Evolutionary conservation across 2,888 invertebrate species (phyloP), one percentile per base, ranked within the genome.

Genomic region (Polyommatus iphigenia): DNA sequence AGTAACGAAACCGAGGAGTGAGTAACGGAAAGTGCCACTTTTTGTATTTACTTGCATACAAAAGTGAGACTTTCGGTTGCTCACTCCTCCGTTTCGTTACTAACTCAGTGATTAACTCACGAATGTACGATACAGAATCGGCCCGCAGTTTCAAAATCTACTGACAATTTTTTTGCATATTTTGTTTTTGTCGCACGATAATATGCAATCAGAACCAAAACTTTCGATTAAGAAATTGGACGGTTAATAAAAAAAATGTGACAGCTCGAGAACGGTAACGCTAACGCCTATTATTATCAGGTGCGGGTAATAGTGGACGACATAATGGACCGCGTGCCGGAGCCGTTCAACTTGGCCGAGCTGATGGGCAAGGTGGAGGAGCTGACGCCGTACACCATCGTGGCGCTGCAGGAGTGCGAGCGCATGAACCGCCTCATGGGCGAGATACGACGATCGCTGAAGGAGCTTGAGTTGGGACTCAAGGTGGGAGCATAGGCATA

Each of bases 341-440:
- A 98, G 80, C 96, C 97, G 78, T 99, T 99, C 89, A 97, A 97
- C 85, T 96, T 99, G 84, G 86, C 92, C 0, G 99, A 99, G 87
- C 95, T 99, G 85, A 96, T 97, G 96, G 96, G 95, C 1, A 97
- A 97, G 88, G 96, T 96, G 4, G 98, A 99, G 88, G 98, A 99
- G 84, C 95, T 97, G 80, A 98, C 98, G 3, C 99, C 99, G 0
- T 99, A 96, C 87, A 97, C 97, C 0, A 98, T 99, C 77, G 99
- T 99, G 0, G 97, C 97, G 0, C 95, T 98, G 83, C 98, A 99
- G 82, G 99, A 99, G 90, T 98, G 98, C 88, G 99, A 99, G 89
- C 95, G 99, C 71, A 99, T 99, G 98, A 99, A 99, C 89, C 95
- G 95, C 59, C 95, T 99, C 8, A 98, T 97, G 86, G 93, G 95